Percentiles rank a stretch among this genome's conserved stretches.
These are phyloP conservation scores for Leptestheria dahalacensis DNA, from an alignment of 1,140 invertebrate genomes.

Conservation along the genomic window DNA sequence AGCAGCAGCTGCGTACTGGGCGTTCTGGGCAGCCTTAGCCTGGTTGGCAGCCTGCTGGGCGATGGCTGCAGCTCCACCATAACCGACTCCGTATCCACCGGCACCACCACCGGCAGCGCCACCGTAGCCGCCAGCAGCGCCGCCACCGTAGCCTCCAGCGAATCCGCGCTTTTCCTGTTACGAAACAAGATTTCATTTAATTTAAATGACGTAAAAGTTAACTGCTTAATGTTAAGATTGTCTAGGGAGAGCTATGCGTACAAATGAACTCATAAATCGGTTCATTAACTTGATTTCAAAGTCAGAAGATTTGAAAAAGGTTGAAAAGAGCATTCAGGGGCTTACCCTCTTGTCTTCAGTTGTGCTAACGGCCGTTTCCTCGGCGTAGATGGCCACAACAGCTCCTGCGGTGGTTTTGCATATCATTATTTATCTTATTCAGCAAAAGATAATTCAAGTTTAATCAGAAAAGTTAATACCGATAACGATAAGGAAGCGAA, in stretches of 20 bases:
- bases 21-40: constrained; percentile 20
- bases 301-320: background rate
- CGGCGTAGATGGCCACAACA: background rate
- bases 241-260: background rate
- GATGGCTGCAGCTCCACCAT: constrained; percentile 21
- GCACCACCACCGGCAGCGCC: constrained; percentile 44
- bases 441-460: too few species aligned
- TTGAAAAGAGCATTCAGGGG: background rate
- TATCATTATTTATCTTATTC: too few species aligned
- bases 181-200: background rate
- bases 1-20: constrained; percentile 20
- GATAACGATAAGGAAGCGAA: constrained; percentile 2
- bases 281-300: background rate
- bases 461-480: background rate
- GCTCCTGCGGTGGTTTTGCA: background rate
- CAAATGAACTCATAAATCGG: background rate
- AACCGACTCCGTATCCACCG: constrained; percentile 27
- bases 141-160: constrained; percentile 14
- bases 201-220: background rate
- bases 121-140: constrained; percentile 31
- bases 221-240: background rate
- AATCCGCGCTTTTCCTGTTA: constrained; percentile 18
- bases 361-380: background rate
- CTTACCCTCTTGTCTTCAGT: background rate
- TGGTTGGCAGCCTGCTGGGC: constrained; percentile 22